Conservation (phyloP, 2,113 vertebrate genomes). For the Serinus canaria region DNA sequence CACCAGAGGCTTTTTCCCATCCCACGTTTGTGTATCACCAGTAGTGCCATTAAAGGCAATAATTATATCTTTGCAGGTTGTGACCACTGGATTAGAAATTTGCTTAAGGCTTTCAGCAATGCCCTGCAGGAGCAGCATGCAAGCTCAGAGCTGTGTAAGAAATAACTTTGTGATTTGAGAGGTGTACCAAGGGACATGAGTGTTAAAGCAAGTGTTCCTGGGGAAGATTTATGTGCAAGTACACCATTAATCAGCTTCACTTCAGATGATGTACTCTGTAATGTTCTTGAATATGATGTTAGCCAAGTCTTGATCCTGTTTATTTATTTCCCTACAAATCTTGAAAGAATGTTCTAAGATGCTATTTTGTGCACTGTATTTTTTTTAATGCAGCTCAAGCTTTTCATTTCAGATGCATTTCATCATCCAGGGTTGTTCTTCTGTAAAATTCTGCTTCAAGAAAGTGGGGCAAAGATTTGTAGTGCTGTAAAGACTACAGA, state of each 20-base stretch:
- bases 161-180: background rate
- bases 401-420: background rate
- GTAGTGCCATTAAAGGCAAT: background rate
- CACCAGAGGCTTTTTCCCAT: background rate
- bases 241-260: background rate
- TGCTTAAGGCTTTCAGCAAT: background rate
- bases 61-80: background rate
- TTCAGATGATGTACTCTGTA: background rate
- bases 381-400: background rate
- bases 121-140: background rate
- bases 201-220: background rate
- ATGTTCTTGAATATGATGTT: background rate
- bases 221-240: background rate
- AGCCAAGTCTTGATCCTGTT: background rate
- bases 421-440: fast-evolving
- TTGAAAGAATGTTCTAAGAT: background rate
- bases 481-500: background rate
- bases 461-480: background rate
- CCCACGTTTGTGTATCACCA: background rate
- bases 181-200: background rate
- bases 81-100: background rate
- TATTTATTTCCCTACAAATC: background rate
- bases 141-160: background rate
- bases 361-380: background rate
- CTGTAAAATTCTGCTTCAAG: background rate